Evolutionary conservation across 2,113 vertebrate species (phyloP).

Genomic region (Nanorana parkeri): DNA sequence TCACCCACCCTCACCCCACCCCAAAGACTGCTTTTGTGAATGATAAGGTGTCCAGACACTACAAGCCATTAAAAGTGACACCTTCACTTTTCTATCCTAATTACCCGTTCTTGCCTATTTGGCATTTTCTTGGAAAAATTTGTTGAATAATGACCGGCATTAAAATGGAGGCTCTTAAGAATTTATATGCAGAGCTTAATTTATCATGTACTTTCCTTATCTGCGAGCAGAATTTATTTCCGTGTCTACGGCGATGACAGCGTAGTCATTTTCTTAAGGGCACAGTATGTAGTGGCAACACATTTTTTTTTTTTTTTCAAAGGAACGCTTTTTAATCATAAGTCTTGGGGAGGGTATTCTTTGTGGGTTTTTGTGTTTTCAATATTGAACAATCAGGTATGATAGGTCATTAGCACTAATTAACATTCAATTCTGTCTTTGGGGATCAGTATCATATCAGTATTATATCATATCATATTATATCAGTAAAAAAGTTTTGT

Average conservation of each 20-base stretch:
- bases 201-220: constrained; percentile 99
- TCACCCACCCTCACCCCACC: constrained; percentile 66
- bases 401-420: constrained; percentile 89
- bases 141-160: constrained; percentile 99
- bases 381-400: constrained; percentile 84
- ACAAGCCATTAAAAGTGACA: constrained; percentile 99
- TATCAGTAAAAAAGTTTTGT: no score
- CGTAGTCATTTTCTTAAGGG: constrained; percentile 98
- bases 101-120: constrained; percentile 99
- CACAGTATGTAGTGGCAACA: constrained; percentile 91
- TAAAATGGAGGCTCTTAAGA: constrained; percentile 99
- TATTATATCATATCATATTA: no score
- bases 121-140: constrained; percentile 99
- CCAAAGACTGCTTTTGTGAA: constrained; percentile 73
- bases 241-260: constrained; percentile 92
- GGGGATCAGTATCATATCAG: no score
- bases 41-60: constrained; percentile 88
- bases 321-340: constrained; percentile 84
- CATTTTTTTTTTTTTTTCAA: constrained; percentile 73
- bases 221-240: constrained; percentile 98
- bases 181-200: constrained; percentile 98
- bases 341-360: constrained; percentile 81
- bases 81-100: constrained; percentile 99
- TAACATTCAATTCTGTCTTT: constrained; percentile 63
- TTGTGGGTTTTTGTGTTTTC: constrained; percentile 87